Base-by-base conservation (phyloP, 2,113 vertebrate genomes). In the Aptenodytes forsteri region DNA sequence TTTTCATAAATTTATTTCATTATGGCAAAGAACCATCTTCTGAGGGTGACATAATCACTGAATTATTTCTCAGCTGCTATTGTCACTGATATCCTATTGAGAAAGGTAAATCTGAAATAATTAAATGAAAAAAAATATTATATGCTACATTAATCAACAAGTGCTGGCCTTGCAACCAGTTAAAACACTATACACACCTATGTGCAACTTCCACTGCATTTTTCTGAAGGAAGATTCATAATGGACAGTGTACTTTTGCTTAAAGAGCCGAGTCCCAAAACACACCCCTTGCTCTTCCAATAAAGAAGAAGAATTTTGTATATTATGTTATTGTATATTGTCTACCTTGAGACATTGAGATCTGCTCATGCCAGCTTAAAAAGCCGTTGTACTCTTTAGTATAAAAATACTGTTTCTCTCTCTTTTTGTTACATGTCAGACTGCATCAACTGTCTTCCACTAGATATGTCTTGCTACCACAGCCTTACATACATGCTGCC, bases 11-110 rank as follows among this genome's bases (percentile, higher is more conserved):
- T 71, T 13, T 88, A 7, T 80, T 91, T 59, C 62, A 84, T 7
- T 12, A 29, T 11, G 20, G 16, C 44, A 77, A 59, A 94, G 49
- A 91, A 13, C 11, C 80, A 67, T 72, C 46, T 72, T 95, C 85
- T 79, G 62, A 76, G 56, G 30, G 46, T 83, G 55, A 52, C 5
- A 52, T 54, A 89, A 50, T 49, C 54, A 92, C 40, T 79, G 46
- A 36, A 13, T 44, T 94, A 70, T 94, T 97, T 87, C 27, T 86
- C n/a, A 78, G 29, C 40, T 93, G 44, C 34, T 86, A 8, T 80
- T 88, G 72, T 91, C 77, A 84, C n/a, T 71, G 67, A 70, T 62
- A 65, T 7, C 34, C 8, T 38, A 42, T 25, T 89, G 40, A 90
- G 49, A 85, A 85, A 49, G 29, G 5, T 69, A 71, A 55, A 83